A percentile compares a stretch with the other conserved stretches of the same genome.
Evolutionary conservation across 2,113 vertebrate genomes (phyloP).

Genomic region (Pseudorhombus dupliciocellatus): DNA sequence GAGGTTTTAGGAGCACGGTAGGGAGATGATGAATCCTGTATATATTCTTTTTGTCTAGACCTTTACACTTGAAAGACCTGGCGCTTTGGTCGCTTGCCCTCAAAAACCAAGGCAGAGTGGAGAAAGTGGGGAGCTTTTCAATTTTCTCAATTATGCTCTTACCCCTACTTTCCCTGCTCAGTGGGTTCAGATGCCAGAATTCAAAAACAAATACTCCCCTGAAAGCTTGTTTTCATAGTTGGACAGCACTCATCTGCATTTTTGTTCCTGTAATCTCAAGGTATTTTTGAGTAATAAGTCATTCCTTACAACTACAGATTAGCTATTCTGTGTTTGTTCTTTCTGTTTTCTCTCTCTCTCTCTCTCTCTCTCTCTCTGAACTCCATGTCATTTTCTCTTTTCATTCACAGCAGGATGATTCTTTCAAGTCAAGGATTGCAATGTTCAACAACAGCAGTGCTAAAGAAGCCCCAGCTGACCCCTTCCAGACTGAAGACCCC

Average conservation of each 20-base stretch:
- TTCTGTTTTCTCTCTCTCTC: too few relatives aligned
- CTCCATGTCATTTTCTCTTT: not conserved
- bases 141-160: not conserved
- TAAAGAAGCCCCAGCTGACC: conserved; percentile 86
- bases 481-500: conserved; percentile 94
- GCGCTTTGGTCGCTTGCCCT: too few relatives aligned
- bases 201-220: not conserved
- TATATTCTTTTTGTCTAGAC: not conserved
- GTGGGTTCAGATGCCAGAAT: too few relatives aligned
- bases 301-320: not conserved
- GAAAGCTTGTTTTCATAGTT: not conserved
- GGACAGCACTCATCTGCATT: not conserved
- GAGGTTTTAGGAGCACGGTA: conserved; percentile 82
- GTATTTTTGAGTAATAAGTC: not conserved
- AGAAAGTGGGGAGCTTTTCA: not conserved
- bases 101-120: not conserved
- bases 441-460: conserved; percentile 83
- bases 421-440: conserved; percentile 89
- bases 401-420: conserved; percentile 83
- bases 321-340: not conserved
- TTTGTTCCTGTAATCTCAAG: not conserved
- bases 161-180: not conserved
- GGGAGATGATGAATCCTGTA: conserved; percentile 50
- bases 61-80: not conserved
- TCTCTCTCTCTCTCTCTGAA: not conserved